Base-by-base conservation (phyloP, 2,113 vertebrate genomes). In the Pholis gunnellus region DNA sequence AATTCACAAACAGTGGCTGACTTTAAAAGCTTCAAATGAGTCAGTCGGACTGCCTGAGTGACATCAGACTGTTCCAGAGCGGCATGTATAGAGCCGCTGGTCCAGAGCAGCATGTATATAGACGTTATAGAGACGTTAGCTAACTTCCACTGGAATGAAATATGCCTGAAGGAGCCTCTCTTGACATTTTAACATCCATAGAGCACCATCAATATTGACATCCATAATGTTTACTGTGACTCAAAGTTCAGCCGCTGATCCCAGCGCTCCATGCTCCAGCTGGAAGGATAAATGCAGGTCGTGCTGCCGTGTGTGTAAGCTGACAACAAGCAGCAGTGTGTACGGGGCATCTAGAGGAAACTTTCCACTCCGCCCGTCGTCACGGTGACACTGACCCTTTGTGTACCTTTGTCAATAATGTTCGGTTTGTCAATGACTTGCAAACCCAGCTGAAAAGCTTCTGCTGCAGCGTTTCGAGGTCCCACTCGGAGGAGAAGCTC, bases 211-310 rank as follows among this genome's bases (percentile, higher is more conserved):
- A 87, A 79, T 91, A 87, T 91, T 90, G 76, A 82, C 78, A 89
- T 81, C 59, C 79, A 89, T 87, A 87, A 87, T 89, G 88, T 92
- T 92, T 89, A 88, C 82, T 66, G 72, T 72, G 71, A 71, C 82
- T 60, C 13, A 79, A 78, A 72, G 88, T 72, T 82, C 72, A 79
- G 40, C 72, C 9, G 2, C 25, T 78, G 54, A 60, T 60, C 25
- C 42, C n/a, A 52, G 5, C 27, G 3, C 36, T 36, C 7, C 67
- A 79, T 52, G 83, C 74, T 79, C 44, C 79, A 57, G 34, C 52
- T 46, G 66, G 2, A 68, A 48, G 73, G 8, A 72, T 88, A 88
- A 88, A 86, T 90, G 88, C 80, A 74, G 88, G 86, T 18, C 1
- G 15, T 20, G 48, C 67, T 31, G 27, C 25, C 1, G 0, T n/a